Evolutionary conservation across 1,140 invertebrate genomes (phyloP), one percentile per base, ranked within the genome.

Genomic region (Trichonephila inaurata): DNA sequence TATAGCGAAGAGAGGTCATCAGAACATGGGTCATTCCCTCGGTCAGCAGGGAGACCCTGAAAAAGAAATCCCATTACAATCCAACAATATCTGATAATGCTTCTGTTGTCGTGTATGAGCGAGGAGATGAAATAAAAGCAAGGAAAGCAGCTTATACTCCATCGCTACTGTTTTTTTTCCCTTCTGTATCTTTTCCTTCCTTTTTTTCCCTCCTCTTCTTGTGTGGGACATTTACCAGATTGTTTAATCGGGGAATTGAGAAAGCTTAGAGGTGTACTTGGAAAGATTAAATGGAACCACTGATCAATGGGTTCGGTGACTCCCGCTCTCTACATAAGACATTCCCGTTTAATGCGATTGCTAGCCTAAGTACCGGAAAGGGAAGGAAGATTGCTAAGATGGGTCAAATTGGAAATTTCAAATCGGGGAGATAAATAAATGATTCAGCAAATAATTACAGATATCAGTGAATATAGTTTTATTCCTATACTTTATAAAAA

Each of bases 241-340:
- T 85, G 83, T 85, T 85, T 85, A 85, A 85, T 85, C 83, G 51
- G 58, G 58, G 83, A 85, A 85, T 85, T 33, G 83, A 85, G 83
- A 61, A 61, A 61, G 83, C 83, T 85, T 85, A 85, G 44, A 85
- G 83, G 58, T 85, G 83, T 85, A 85, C 83, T 85, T 61, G 83
- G 83, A 85, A 51, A 85, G 83, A 85, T 85, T 85, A 85, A 85
- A 85, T 85, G 83, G 83, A 85, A 60, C 72, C 72, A 33, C 72
- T 77, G 83, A 85, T 61, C 83, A 61, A 85, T 85, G 58, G 83
- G 83, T 85, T 85, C n/a, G 21, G 18, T 24, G 83, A 85, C 83
- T 85, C 83, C 19, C 58, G 58, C 58, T 85, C 58, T 61, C 58
- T 85, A 61, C 51, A 61, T 61, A 85, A 12, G 21, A 58, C 21